Evolutionary conservation across 2,797 vertebrate species (phyloP).

Genomic region (Okamejei kenojei): DNA sequence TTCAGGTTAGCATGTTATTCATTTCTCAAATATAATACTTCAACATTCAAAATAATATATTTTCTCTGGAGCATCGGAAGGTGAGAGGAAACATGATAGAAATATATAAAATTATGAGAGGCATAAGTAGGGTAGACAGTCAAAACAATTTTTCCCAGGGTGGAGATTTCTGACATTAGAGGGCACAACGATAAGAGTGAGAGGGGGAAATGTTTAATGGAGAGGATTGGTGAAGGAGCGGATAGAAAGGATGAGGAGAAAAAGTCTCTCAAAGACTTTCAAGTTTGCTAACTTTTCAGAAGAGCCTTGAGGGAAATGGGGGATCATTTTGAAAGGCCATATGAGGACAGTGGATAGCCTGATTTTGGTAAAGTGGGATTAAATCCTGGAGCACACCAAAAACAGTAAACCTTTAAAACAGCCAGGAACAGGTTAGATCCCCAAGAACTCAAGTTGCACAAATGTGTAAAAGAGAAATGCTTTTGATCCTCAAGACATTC

Average conservation of each 20-base stretch:
- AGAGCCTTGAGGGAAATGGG: no score
- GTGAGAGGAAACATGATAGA: background rate
- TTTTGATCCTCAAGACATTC: no score
- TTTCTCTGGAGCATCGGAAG: background rate
- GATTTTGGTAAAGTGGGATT: background rate
- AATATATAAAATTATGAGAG: background rate
- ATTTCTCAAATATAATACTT: background rate
- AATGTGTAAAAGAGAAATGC: no score
- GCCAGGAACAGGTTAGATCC: no score
- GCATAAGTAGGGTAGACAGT: no score
- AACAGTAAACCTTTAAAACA: background rate
- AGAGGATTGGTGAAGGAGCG: background rate
- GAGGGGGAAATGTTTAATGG: no score
- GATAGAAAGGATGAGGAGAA: background rate
- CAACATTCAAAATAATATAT: background rate
- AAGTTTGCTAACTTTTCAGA: no score
- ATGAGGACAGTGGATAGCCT: background rate
- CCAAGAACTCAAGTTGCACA: no score
- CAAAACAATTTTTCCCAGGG: no score
- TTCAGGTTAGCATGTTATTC: background rate
- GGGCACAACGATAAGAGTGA: no score
- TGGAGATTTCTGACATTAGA: no score
- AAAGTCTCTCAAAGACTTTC: no score
- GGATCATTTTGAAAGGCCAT: background rate
- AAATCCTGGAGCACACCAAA: background rate